phyloP scores from a whole-genome alignment of 2,797 vertebrate species.

The Kryptopterus vitreolus region DNA sequence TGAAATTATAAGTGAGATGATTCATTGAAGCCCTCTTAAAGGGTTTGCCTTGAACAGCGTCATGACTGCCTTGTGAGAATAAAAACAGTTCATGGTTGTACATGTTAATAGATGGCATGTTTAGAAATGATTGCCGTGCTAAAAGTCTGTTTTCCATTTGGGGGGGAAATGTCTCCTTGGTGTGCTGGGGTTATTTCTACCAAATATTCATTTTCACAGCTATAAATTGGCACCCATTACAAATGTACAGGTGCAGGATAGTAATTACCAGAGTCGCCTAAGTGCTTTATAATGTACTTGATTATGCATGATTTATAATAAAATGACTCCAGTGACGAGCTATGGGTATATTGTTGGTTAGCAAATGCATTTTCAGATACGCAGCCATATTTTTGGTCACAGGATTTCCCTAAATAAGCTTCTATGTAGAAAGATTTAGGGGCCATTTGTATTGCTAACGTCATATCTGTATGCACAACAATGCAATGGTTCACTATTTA shows the following conservation, averaged over 20 bases:
- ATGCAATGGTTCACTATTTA: neutral
- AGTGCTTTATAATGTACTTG: conserved; percentile 9
- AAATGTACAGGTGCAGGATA: conserved; percentile 1
- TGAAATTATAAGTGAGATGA: neutral
- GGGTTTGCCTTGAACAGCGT: neutral
- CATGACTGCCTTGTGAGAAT: neutral
- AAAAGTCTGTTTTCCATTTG: neutral
- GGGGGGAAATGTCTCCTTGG: neutral
- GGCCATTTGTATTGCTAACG: neutral
- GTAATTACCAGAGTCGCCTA: neutral
- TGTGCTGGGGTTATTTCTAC: neutral
- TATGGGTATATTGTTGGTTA: neutral
- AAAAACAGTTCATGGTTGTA: neutral
- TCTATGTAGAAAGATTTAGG: neutral
- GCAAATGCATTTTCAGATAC: neutral
- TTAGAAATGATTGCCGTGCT: neutral
- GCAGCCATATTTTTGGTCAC: neutral
- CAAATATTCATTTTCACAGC: neutral
- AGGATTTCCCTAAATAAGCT: neutral
- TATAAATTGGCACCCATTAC: conserved; percentile 10
- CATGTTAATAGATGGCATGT: neutral
- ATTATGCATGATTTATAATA: conserved; percentile 17
- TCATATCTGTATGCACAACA: neutral
- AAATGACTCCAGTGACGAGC: neutral
- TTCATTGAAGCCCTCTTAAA: neutral